Conservation (phyloP, 1,140 invertebrate species). For the Sitobion miscanthi region DNA sequence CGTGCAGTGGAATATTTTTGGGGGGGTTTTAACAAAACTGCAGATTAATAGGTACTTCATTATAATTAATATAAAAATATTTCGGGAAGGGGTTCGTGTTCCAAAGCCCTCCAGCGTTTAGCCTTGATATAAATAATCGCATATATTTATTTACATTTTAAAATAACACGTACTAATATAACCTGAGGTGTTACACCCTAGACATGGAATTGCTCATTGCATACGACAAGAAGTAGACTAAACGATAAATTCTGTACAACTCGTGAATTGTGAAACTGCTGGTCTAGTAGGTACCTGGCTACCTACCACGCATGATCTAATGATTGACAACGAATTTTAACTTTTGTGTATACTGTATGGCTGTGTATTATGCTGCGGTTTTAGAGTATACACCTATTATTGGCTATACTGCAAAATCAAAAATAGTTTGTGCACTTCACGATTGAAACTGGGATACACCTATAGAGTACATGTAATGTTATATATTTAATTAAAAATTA, state of each 20-base stretch:
- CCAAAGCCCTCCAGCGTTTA: background rate
- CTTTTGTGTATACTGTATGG: background rate
- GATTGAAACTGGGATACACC: background rate
- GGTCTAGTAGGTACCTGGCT: background rate
- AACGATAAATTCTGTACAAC: background rate
- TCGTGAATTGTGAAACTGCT: background rate
- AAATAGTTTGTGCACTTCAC: background rate
- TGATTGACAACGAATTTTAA: background rate
- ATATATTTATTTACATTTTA: background rate
- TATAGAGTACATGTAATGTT: background rate
- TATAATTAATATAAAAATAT: background rate
- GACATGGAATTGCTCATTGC: background rate
- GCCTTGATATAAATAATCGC: background rate
- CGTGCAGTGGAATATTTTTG: background rate
- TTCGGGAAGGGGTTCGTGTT: background rate
- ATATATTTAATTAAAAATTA: background rate
- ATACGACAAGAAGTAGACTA: background rate
- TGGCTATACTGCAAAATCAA: background rate
- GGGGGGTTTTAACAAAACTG: background rate
- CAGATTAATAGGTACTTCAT: background rate
- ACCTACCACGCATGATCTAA: background rate
- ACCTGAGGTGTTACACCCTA: background rate
- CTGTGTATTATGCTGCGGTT: background rate
- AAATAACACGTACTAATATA: background rate
- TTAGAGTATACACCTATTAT: background rate